Percentiles rank a stretch among this genome's conserved stretches.
These are phyloP conservation scores for Polia nebulosa DNA, from an alignment of 2,888 invertebrate genomes.

Conservation along the genomic window DNA sequence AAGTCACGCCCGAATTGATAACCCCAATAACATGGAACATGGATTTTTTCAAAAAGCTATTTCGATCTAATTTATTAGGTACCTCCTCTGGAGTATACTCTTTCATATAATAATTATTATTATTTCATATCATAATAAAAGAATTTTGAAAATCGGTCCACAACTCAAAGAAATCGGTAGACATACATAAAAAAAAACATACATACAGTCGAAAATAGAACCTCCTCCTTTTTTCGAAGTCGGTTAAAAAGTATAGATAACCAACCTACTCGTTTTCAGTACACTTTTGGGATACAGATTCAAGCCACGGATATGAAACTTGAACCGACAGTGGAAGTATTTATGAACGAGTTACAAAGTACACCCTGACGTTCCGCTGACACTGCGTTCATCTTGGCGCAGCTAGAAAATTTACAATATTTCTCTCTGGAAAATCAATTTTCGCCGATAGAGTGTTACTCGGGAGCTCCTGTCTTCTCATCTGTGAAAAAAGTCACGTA, in stretches of 20 bases:
- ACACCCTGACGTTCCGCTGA: constrained; percentile 73
- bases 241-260: neutral
- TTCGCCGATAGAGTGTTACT: constrained; percentile 81
- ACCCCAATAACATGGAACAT: too few species aligned
- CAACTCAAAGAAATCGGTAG: too few species aligned
- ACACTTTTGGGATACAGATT: constrained; percentile 3
- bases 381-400: constrained; percentile 69
- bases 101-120: too few species aligned
- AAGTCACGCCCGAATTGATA: too few species aligned
- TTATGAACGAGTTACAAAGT: constrained; percentile 66
- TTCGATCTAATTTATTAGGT: too few species aligned
- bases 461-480: constrained; percentile 76
- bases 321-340: constrained; percentile 67
- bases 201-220: too few species aligned
- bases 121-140: too few species aligned
- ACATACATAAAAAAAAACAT: too few species aligned
- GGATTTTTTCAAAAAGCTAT: too few species aligned
- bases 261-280: neutral
- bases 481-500: constrained; percentile 86
- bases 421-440: constrained; percentile 86
- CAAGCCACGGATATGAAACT: constrained; percentile 45
- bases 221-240: too few species aligned
- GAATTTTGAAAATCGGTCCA: too few species aligned
- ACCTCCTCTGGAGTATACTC: too few species aligned
- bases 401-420: constrained; percentile 85